phyloP scores from a whole-genome alignment of 1,140 invertebrate genomes.

The Himalopsyche phryganea region DNA sequence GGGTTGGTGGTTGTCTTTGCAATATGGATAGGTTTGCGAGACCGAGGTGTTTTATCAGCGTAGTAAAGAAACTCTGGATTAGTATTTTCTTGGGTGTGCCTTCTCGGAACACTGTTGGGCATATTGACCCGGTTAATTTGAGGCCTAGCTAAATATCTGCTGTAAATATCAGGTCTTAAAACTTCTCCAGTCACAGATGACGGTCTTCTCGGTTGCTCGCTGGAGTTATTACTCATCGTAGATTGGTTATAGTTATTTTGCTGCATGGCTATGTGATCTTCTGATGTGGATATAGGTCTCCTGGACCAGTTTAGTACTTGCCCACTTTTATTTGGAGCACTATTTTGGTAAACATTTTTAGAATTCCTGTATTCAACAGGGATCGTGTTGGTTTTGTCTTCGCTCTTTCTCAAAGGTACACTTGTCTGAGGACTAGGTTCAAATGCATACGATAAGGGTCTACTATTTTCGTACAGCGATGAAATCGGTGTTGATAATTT shows the following conservation, averaged over 20 bases:
- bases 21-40: slow-evolving; percentile 62
- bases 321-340: background rate
- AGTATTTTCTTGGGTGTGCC: slow-evolving; percentile 22
- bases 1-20: slow-evolving; percentile 30
- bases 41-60: slow-evolving; percentile 63
- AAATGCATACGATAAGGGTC: slow-evolving; percentile 54
- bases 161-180: slow-evolving; percentile 35
- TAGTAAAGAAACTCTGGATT: slow-evolving; percentile 58
- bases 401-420: slow-evolving; percentile 1
- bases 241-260: slow-evolving; percentile 39
- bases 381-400: slow-evolving; percentile 7
- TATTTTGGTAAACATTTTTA: slow-evolving; percentile 28
- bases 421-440: slow-evolving; percentile 35
- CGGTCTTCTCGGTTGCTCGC: slow-evolving; percentile 48
- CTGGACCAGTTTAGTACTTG: slow-evolving; percentile 21
- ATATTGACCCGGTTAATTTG: slow-evolving; percentile 15
- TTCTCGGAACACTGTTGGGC: slow-evolving; percentile 1
- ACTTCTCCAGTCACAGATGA: slow-evolving; percentile 56
- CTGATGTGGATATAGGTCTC: slow-evolving; percentile 53
- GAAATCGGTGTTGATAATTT: slow-evolving; percentile 51
- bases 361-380: slow-evolving; percentile 3
- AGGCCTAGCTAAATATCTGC: slow-evolving; percentile 23
- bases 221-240: slow-evolving; percentile 34
- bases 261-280: slow-evolving; percentile 55
- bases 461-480: slow-evolving; percentile 50